These are phyloP conservation scores for Orius laevigatus DNA, from an alignment of 1,140 invertebrate genomes.

Conservation along the genomic window DNA sequence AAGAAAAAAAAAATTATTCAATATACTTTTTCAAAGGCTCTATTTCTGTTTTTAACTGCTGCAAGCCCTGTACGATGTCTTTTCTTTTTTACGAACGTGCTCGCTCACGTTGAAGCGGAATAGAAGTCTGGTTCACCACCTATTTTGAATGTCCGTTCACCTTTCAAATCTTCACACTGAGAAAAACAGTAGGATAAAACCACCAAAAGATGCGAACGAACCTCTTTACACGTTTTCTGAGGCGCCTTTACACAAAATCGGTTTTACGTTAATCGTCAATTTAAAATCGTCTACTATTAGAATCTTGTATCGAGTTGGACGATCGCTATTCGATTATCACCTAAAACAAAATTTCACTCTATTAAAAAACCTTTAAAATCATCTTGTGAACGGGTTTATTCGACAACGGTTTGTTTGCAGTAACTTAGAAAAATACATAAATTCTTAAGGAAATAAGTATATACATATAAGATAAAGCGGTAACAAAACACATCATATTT, in stretches of 20 bases:
- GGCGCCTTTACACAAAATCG: slow-evolving; percentile 57
- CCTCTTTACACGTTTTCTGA: slow-evolving; percentile 27
- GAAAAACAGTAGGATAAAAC: too few relatives aligned
- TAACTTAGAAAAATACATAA: too few relatives aligned
- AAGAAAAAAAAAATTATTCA: slow-evolving; percentile 36
- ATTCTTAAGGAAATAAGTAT: too few relatives aligned
- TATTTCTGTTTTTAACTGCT: slow-evolving; percentile 63
- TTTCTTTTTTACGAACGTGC: slow-evolving; percentile 74
- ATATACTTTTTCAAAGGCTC: slow-evolving; percentile 76
- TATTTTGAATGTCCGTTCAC: slow-evolving; percentile 60
- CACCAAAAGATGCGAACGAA: too few relatives aligned
- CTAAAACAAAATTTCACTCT: slow-evolving; percentile 29
- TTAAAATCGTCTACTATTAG: slow-evolving; percentile 68
- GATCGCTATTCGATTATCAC: slow-evolving; percentile 75
- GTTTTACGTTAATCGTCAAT: slow-evolving; percentile 76
- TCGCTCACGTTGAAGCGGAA: slow-evolving; percentile 83
- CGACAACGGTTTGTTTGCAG: too few relatives aligned
- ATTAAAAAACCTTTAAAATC: not conserved
- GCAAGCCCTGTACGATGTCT: slow-evolving; percentile 59
- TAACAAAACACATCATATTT: too few relatives aligned
- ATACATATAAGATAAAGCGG: too few relatives aligned
- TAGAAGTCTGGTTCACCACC: slow-evolving; percentile 69
- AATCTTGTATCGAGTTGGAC: slow-evolving; percentile 71
- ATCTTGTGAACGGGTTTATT: not conserved
- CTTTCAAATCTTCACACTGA: slow-evolving; percentile 41